Evolutionary conservation across 2,113 vertebrate genomes (phyloP), one percentile per base, ranked within the genome.

Genomic region (Stigmatopora nigra): DNA sequence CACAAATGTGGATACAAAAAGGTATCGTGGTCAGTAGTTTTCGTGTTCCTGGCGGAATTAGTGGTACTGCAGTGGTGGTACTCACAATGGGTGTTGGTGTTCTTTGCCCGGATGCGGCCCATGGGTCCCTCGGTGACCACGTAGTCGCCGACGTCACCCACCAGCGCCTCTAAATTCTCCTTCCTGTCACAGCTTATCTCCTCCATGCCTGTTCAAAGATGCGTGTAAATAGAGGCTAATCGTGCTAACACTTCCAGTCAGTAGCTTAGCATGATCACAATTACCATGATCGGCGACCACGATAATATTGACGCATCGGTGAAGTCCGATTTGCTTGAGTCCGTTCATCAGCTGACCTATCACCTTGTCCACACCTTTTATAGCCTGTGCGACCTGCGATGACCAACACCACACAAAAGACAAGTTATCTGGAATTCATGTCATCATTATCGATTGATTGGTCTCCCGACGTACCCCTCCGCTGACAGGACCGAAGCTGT

Each of bases 401-500:
- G 31, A 12, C 20, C 35, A 49, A 49, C 11, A 25, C 10, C 1
- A 35, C 20, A 61, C 2, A 0, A 36, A 41, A 41, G 9, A 41
- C 38, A 41, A 4, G 9, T 41, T 0, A 41, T 10, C 38, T 4
- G 9, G 38, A 41, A 41, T 41, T 41, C 38, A 7, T 41, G 2
- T 8, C 38, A 10, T 7, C 38, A 41, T 41, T 41, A 11, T 22
- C 25, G 14, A 0, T 41, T 14, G 46, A 15, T 5, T 16, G 3
- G 13, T 36, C 8, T 36, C 8, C 10, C 11, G 4, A 58, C 94
- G 93, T 82, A 97, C 95, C 73, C 77, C 84, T 46, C 82, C 91
- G 65, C 93, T 94, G 76, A 93, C 90, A 3, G 96, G 95, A 72
- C 96, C 95, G n/a, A 45, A 88, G 0, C 2, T 68, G 83, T 98